Conservation (phyloP, 1,140 invertebrate species). For the Orussus abietinus region DNA sequence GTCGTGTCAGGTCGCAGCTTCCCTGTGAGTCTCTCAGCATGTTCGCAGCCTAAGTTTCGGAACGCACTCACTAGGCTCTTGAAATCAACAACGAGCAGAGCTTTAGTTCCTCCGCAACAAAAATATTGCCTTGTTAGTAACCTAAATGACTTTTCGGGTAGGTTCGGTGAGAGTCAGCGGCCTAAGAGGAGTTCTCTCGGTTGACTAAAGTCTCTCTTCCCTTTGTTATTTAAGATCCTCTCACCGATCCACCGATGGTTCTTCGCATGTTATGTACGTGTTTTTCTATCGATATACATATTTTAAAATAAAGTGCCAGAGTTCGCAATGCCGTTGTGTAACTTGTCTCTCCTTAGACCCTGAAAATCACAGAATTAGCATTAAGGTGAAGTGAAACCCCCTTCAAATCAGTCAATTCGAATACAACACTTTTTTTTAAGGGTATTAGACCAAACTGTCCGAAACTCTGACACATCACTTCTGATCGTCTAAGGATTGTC, state of each 20-base stretch:
- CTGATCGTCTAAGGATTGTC: constrained; percentile 6
- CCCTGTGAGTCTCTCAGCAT: no score
- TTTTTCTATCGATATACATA: constrained; percentile 51
- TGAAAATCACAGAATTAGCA: neutral
- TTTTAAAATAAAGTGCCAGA: constrained; percentile 45
- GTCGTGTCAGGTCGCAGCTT: no score
- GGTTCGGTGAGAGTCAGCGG: constrained; percentile 5
- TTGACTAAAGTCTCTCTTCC: no score
- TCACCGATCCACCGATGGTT: constrained; percentile 22
- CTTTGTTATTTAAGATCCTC: no score
- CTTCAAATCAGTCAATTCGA: neutral
- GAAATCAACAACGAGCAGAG: constrained; percentile 11
- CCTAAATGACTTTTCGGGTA: constrained; percentile 20
- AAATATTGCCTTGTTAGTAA: constrained; percentile 26
- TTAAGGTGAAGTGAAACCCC: neutral
- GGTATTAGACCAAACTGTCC: neutral
- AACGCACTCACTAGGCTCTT: no score
- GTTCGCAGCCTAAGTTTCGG: no score
- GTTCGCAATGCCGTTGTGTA: neutral
- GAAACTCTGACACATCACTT: neutral
- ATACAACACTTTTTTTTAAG: no score
- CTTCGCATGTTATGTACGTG: constrained; percentile 47
- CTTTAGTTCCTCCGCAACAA: constrained; percentile 27
- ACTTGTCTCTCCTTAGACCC: neutral
- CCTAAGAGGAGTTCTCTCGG: no score